Evolutionary conservation across 2,888 invertebrate genomes (phyloP).

Genomic region (Trissolcus brochymenae): DNA sequence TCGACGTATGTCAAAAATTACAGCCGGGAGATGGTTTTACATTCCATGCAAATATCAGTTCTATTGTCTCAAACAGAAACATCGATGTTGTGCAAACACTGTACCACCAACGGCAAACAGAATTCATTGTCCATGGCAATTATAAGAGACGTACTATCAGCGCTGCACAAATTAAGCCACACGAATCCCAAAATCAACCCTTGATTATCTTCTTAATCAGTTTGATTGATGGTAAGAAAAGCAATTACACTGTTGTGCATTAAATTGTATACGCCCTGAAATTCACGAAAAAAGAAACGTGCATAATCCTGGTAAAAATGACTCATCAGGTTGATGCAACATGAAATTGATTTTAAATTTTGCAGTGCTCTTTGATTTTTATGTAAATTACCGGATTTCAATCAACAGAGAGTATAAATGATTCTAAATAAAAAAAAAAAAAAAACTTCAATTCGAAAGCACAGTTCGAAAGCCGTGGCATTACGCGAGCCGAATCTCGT

Average conservation of each 20-base stretch:
- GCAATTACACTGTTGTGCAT: neutral
- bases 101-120: constrained; percentile 26
- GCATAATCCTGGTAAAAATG: too few species aligned
- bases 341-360: too few species aligned
- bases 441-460: too few species aligned
- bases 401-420: too few species aligned
- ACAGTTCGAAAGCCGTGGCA: too few species aligned
- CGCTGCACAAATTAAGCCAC: constrained; percentile 28
- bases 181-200: constrained; percentile 4
- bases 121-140: constrained; percentile 36
- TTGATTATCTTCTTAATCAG: constrained; percentile 34
- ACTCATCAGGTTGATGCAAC: too few species aligned
- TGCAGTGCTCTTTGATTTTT: too few species aligned
- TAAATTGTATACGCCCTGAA: too few species aligned
- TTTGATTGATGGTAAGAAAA: constrained; percentile 4
- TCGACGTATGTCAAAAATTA: constrained; percentile 20
- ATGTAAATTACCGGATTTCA: too few species aligned
- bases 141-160: constrained; percentile 36
- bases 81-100: constrained; percentile 25
- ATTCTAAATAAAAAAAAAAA: too few species aligned
- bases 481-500: too few species aligned
- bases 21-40: constrained; percentile 28
- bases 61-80: constrained; percentile 13
- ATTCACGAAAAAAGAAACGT: too few species aligned
- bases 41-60: constrained; percentile 23